A percentile compares a stretch with the other conserved stretches of the same genome.
phyloP scores from a whole-genome alignment of 2,113 vertebrate species.

The Microcebus ravelobensis region DNA sequence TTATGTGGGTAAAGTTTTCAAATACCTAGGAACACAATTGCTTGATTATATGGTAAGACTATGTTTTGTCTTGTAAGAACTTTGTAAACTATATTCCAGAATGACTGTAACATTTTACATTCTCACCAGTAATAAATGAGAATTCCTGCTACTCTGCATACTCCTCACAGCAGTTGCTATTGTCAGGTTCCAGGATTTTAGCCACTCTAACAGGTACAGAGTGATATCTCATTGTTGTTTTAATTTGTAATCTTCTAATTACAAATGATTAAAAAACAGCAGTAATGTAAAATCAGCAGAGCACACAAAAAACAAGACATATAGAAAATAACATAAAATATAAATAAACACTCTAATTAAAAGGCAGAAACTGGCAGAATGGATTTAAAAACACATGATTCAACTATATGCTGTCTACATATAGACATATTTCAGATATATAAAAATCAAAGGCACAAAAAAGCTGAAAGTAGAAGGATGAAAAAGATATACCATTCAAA shows the following conservation, averaged over 20 bases:
- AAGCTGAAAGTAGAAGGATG: not conserved
- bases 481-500: not conserved
- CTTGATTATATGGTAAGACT: not conserved
- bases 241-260: not conserved
- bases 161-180: not conserved
- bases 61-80: not conserved
- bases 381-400: not conserved
- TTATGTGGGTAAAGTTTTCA: not conserved
- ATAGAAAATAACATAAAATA: not conserved
- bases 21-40: not conserved
- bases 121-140: not conserved
- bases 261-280: not conserved
- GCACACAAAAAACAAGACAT: not conserved
- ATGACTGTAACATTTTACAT: not conserved
- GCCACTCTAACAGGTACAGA: not conserved
- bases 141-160: not conserved
- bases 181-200: not conserved
- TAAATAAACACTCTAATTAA: not conserved
- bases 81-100: not conserved
- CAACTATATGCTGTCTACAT: too few species aligned
- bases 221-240: not conserved
- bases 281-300: not conserved
- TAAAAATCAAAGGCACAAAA: not conserved
- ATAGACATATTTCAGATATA: not conserved
- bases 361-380: not conserved